A percentile compares a stretch with the other conserved stretches of the same genome.
Evolutionary conservation across 1,140 invertebrate species (phyloP).

Genomic region (Apis florea): DNA sequence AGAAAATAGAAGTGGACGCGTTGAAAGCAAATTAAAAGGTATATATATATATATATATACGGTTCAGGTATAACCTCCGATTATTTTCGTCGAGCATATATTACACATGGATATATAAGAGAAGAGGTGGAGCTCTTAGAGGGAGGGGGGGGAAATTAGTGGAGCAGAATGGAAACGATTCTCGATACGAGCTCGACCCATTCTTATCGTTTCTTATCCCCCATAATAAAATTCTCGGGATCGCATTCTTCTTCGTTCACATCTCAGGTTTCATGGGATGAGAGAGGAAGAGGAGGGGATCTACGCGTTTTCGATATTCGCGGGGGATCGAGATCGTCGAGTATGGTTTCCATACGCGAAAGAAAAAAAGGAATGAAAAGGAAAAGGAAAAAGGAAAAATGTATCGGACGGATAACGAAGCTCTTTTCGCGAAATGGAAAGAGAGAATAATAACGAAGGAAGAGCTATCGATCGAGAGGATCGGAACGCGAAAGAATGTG

Average conservation of each 20-base stretch:
- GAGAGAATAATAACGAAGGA: neutral
- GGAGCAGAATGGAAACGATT: constrained; percentile 31
- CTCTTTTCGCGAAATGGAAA: neutral
- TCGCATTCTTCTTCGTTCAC: constrained; percentile 4
- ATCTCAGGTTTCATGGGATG: neutral
- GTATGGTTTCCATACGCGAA: constrained; percentile 21
- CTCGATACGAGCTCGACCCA: constrained; percentile 45
- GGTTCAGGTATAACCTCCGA: constrained; percentile 1
- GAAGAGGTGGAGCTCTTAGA: constrained; percentile 15
- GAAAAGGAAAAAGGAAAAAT: neutral
- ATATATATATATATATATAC: no score
- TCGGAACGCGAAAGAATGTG: neutral
- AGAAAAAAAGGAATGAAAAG: neutral
- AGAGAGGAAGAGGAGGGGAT: no score
- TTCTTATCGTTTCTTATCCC: constrained; percentile 49
- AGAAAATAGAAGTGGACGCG: neutral
- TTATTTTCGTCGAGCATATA: neutral
- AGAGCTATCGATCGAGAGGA: neutral
- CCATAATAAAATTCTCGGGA: neutral
- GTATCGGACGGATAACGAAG: no score
- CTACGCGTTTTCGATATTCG: neutral
- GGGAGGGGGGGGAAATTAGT: constrained; percentile 44
- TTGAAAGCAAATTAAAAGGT: constrained; percentile 28
- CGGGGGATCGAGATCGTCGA: constrained; percentile 18
- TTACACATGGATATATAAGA: constrained; percentile 17